Base-by-base conservation (phyloP, 92 coral and sea anemone species). In the Umimayanthus chanpuru region DNA sequence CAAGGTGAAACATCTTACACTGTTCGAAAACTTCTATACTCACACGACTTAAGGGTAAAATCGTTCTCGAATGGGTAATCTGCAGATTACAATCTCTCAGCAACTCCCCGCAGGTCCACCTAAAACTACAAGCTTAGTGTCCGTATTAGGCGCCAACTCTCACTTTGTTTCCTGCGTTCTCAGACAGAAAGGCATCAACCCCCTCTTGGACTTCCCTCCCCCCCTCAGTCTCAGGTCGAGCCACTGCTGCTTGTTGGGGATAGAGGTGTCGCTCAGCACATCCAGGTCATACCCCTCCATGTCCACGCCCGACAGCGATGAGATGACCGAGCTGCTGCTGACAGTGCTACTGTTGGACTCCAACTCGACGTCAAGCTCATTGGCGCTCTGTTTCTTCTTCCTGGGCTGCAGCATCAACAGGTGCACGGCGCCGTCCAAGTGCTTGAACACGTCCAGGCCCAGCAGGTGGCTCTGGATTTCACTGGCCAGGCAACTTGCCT, bases 211-310 rank as follows among this genome's bases (percentile, higher is more conserved):
- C 74, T 95, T 97, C 32, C 98, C 98, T 0, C 87, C 77, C 40
- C 96, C 98, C 50, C 98, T 91, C 49, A 97, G 87, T 40, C 99
- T 91, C 26, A 97, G 94, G 68, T 95, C 95, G 73, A 97, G 82
- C 99, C 99, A 97, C 81, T 92, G 94, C 74, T 97, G 97, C 29
- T 91, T 94, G 96, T 95, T 97, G 38, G 98, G 99, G 81, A 97
- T 97, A 6, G 96, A 86, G 76, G 89, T 92, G 85, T 97, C 96
- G 71, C 94, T 94, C 56, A 97, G 88, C 58, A 95, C 94, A 9
- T 97, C 99, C 76, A 91, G 88, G 77, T 93, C 94, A 72, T 93
- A 95, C 11, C 91, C 89, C 23, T 97, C 99, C 72, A 94, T 92
- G 87, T 97, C 99, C 10, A 91, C 96, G 11, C 99, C 98, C 8